Evolutionary conservation across 2,888 invertebrate genomes (phyloP).

Genomic region (Nemotelus pantherinus): DNA sequence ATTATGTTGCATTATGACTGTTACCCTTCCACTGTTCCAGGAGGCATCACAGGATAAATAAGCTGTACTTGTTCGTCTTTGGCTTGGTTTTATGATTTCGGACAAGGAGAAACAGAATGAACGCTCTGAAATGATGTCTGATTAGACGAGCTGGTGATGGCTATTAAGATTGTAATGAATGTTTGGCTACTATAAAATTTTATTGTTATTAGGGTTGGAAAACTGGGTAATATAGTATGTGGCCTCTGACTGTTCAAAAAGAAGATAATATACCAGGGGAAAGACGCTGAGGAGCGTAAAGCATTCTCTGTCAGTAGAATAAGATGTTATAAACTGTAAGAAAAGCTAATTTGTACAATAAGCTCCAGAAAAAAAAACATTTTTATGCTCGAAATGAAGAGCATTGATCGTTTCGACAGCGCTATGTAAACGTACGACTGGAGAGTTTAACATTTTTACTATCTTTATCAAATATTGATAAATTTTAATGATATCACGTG

Average conservation of each 20-base stretch:
- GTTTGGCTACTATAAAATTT: conserved; percentile 36
- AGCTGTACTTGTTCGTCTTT: not conserved
- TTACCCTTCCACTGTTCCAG: too few relatives aligned
- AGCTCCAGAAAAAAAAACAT: too few relatives aligned
- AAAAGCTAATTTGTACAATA: too few relatives aligned
- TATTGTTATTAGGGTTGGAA: conserved; percentile 31
- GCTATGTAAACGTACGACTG: too few relatives aligned
- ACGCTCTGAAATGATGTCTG: not conserved
- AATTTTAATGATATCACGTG: too few relatives aligned
- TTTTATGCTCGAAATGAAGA: too few relatives aligned
- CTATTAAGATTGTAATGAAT: conserved; percentile 31
- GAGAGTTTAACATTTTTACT: too few relatives aligned
- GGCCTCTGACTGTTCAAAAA: not conserved
- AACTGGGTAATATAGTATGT: conserved; percentile 21
- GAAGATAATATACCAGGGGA: not conserved
- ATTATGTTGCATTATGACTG: conserved; percentile 31
- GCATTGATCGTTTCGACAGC: too few relatives aligned
- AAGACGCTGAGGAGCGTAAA: not conserved
- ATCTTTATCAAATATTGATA: too few relatives aligned
- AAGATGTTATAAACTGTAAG: too few relatives aligned
- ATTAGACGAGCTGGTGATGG: conserved; percentile 31
- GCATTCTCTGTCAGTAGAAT: too few relatives aligned
- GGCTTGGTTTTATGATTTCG: not conserved
- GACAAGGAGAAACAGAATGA: not conserved
- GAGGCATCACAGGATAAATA: too few relatives aligned